A percentile compares a stretch with the other conserved stretches of the same genome.
These are phyloP conservation scores for Malthinus seriepunctatus DNA, from an alignment of 2,888 invertebrate genomes.

Conservation along the genomic window DNA sequence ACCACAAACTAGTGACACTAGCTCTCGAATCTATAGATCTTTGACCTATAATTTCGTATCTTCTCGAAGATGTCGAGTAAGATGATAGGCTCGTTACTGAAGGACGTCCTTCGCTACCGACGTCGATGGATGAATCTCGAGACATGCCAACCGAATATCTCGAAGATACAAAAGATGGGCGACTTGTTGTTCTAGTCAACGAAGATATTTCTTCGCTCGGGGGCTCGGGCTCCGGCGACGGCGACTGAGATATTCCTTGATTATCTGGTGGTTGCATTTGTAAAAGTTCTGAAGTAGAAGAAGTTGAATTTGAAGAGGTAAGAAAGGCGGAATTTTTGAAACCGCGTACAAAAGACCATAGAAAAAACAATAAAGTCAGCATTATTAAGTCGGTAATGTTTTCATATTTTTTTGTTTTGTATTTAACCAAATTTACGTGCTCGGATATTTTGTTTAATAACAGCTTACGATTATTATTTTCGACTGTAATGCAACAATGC, in stretches of 20 bases:
- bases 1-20: constrained; percentile 54
- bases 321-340: constrained; percentile 48
- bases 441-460: too few relatives aligned
- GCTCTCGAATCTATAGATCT: constrained; percentile 54
- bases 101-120: constrained; percentile 52
- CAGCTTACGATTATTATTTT: constrained; percentile 6
- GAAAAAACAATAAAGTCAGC: constrained; percentile 66
- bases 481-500: constrained; percentile 37
- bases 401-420: constrained; percentile 17
- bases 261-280: constrained; percentile 50
- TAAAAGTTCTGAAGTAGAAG: constrained; percentile 46
- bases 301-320: constrained; percentile 13
- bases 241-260: constrained; percentile 39
- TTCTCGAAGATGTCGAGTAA: constrained; percentile 52
- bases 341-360: constrained; percentile 67
- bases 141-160: constrained; percentile 50
- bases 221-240: constrained; percentile 49
- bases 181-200: constrained; percentile 29
- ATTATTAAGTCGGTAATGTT: constrained; percentile 46
- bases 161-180: constrained; percentile 38
- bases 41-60: constrained; percentile 54
- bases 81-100: constrained; percentile 54
- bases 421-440: neutral
- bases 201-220: constrained; percentile 42
- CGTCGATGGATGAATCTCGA: constrained; percentile 53